Evolutionary conservation across 2,888 invertebrate genomes (phyloP), one percentile per base, ranked within the genome.

Genomic region (Lycia hirtaria): DNA sequence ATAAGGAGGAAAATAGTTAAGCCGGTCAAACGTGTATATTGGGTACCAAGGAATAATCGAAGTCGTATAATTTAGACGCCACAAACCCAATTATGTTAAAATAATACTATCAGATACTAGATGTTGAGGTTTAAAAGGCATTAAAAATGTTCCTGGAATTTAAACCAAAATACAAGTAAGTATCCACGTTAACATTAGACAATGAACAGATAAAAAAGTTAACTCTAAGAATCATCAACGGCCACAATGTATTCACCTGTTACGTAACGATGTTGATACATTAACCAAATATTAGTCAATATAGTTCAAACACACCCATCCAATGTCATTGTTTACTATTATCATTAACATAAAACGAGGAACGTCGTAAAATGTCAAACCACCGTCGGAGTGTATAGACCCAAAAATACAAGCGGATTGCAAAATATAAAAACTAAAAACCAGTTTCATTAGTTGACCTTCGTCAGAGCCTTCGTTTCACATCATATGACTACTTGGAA

Each of bases 1-100:
- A 49, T 52, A 48, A 53, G 37, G 32, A 48, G 58, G 58, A 49
- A 58, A 58, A 44, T 22, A 12, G 50, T 40, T 43, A 15, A 12
- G 33, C 14, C 48, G 26, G 14, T 33, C 49, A 43, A 49, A 20
- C 53, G 14, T 45, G 17, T n/a, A 7, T 22, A n/a, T 17, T 5
- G 4, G 33, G n/a, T n/a, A n/a, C n/a, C n/a, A n/a, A n/a, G n/a
- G n/a, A n/a, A n/a, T n/a, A n/a, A 12, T 32, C n/a, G 7, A 20
- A 24, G n/a, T 22, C 2, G 19, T 15, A 10, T 33, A 15, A 47
- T 33, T 12, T 5, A 10, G 12, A n/a, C 32, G 7, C 10, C 32
- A 12, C 33, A 22, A 45, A 45, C 12, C 44, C 4, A 14, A 30
- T 7, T 9, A 24, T 12, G 5, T 20, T 20, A 37, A 14, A 4